phyloP scores from a whole-genome alignment of 1,140 invertebrate genomes.

The Samia ricini region DNA sequence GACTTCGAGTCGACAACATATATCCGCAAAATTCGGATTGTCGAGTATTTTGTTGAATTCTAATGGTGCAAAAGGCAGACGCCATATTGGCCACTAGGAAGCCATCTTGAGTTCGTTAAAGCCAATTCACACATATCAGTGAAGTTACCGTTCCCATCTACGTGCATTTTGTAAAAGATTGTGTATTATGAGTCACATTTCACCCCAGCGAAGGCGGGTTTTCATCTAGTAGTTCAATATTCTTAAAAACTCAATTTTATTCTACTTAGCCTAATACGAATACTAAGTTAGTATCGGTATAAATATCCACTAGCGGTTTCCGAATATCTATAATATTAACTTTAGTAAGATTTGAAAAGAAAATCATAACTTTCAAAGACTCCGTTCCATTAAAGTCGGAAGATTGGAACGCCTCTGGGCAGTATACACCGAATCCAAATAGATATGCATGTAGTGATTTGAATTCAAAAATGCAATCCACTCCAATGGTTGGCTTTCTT shows the following conservation, averaged over 20 bases:
- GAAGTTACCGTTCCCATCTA: too few species aligned
- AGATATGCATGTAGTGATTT: constrained; percentile 15
- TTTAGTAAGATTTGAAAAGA: neutral
- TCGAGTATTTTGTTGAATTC: too few species aligned
- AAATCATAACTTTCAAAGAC: neutral
- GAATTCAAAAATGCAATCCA: constrained; percentile 18
- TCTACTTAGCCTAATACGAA: neutral
- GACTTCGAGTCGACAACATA: too few species aligned
- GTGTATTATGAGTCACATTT: too few species aligned
- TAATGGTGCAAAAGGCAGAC: too few species aligned
- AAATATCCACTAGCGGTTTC: neutral
- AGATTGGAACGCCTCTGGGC: neutral
- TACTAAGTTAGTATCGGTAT: neutral
- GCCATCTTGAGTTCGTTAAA: too few species aligned
- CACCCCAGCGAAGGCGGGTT: too few species aligned
- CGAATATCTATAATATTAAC: neutral
- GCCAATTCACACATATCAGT: too few species aligned
- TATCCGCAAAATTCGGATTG: too few species aligned
- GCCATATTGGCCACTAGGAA: too few species aligned
- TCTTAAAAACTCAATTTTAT: neutral
- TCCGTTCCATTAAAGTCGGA: constrained; percentile 6
- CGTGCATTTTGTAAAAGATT: too few species aligned
- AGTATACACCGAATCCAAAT: constrained; percentile 14
- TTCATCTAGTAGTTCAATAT: neutral
- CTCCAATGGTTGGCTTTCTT: constrained; percentile 12